Base-by-base conservation (phyloP, 2,797 vertebrate genomes). In the Oreochromis mossambicus region DNA sequence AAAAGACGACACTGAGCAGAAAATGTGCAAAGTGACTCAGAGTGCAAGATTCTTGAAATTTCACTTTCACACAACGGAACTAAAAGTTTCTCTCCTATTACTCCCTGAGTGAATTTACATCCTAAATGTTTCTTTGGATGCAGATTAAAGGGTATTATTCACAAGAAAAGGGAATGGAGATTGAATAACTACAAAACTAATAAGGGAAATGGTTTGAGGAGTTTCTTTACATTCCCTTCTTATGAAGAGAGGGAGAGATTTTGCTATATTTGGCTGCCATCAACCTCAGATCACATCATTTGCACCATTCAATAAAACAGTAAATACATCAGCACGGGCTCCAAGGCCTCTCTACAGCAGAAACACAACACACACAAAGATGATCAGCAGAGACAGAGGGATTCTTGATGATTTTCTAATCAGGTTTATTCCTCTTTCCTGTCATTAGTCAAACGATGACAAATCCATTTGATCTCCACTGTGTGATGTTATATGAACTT, bases 321-420 rank as follows among this genome's bases (percentile, higher is more conserved):
- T 87, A 89, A 92, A 94, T 91, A 81, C 86, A 94, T 92, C 93
- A 93, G 58, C 82, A 87, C 56, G 75, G 83, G 90, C 92, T 94
- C 87, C 24, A 41, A 92, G 92, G 89, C 92, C 91, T 87, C 85
- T 87, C 89, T 87, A 76, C 88, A 88, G 84, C 87, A 87, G 78
- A 85, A 83, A 90, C 91, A 80, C 86, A 83, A 84, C 85, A 84
- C 92, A 92, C 86, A 91, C 83, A 88, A 68, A 90, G 84, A 87
- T 80, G 24, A 88, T 90, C 86, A 91, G 85, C 87, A 79, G 86
- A 91, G 92, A 92, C 89, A 75, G 52, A 89, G 89, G 87, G 85
- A 88, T 93, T 93, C 92, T 92, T 93, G 91, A 95, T 94, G 94
- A 94, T 95, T 91, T 94, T 92, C 89, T 94, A 96, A 95, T 92